phyloP scores from a whole-genome alignment of 2,888 invertebrate genomes.

The Eilema griseolum region DNA sequence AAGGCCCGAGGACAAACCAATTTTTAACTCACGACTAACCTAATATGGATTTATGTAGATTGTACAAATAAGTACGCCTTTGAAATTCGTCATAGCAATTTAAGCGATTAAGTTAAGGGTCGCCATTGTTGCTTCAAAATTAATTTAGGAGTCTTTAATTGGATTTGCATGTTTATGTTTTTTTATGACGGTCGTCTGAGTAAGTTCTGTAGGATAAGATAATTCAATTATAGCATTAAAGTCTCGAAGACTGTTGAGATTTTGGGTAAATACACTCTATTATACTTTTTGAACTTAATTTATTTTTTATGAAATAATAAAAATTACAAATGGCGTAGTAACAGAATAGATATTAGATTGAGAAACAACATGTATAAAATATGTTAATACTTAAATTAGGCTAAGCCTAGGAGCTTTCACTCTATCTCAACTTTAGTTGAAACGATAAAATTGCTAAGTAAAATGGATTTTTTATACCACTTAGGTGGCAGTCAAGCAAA shows the following conservation, averaged over 20 bases:
- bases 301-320: no score
- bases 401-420: neutral
- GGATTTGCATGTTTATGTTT: slow-evolving; percentile 19
- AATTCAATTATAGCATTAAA: slow-evolving; percentile 1
- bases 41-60: slow-evolving; percentile 21
- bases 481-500: no score
- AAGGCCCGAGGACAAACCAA: slow-evolving; percentile 10
- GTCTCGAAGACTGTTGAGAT: neutral
- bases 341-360: no score
- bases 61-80: slow-evolving; percentile 23
- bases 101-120: slow-evolving; percentile 16
- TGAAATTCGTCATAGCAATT: slow-evolving; percentile 31
- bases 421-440: neutral
- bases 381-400: neutral
- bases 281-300: neutral
- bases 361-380: no score
- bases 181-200: neutral
- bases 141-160: slow-evolving; percentile 23
- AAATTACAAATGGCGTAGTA: no score
- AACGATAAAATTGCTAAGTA: neutral
- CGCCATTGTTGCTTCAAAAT: slow-evolving; percentile 24
- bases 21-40: slow-evolving; percentile 8
- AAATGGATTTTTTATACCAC: no score
- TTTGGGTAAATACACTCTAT: neutral
- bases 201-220: slow-evolving; percentile 5